Base-by-base conservation (phyloP, 2,113 vertebrate genomes). In the Chroicocephalus ridibundus region DNA sequence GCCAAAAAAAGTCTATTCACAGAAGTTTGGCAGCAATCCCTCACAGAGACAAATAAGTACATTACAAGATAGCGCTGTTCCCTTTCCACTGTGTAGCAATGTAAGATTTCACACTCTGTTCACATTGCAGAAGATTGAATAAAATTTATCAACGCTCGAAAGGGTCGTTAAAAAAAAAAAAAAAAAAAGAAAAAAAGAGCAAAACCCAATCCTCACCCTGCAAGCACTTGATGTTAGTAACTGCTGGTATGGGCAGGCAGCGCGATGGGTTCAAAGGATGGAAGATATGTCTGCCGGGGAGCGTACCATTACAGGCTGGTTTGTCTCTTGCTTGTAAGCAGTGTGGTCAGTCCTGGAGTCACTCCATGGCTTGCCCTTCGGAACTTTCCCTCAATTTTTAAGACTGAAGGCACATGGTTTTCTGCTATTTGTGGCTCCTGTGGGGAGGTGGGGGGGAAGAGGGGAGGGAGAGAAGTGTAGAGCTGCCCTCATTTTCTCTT, bases 1-100 rank as follows among this genome's bases (percentile, higher is more conserved):
- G 75, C 89, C 89, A 95, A 95, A 96, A 94, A 86, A 75, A 42
- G 71, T 93, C 86, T 94, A 51, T 95, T 95, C 82, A 66, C 87
- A 96, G 95, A 94, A 97, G 71, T 65, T 96, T 97, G 95, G 97
- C 93, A 96, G 71, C 68, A 90, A 76, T 96, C 79, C 87, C 76
- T 94, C 87, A 60, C 1, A 0, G 68, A 97, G 84, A 96, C 89
- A 95, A 96, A 93, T 94, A 93, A 96, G 93, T 86, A 74, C 66
- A 86, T 95, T 89, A 82, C 75, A 91, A 97, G 94, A 96, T 58
- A 95, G 92, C 5, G 9, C 79, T 71, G 76, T 25, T 96, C 75
- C 78, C 55, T 88, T 96, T 86, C 66, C 75, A 62, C 70, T 71
- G 55, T 42, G 46, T 25, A 91, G 81, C 66, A 83, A 77, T 29